Conservation (phyloP, 2,888 invertebrate genomes). For the Lycophotia porphyrea region DNA sequence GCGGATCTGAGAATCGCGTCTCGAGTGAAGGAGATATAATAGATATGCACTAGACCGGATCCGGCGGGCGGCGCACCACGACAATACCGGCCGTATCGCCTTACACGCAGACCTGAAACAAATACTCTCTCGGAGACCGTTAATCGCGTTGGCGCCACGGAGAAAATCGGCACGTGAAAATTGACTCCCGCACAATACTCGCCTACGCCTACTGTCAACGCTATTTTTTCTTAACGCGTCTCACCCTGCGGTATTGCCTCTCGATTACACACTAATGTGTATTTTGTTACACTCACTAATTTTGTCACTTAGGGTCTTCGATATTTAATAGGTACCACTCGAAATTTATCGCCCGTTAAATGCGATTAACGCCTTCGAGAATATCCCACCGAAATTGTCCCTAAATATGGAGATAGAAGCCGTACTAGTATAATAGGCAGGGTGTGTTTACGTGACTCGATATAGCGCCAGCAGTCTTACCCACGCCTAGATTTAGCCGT, state of each 20-base stretch:
- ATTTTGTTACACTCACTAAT: slow-evolving; percentile 49
- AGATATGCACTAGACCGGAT: slow-evolving; percentile 88
- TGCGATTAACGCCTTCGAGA: slow-evolving; percentile 10
- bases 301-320: slow-evolving; percentile 44
- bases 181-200: slow-evolving; percentile 73
- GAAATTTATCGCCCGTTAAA: slow-evolving; percentile 22
- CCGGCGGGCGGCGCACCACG: slow-evolving; percentile 81
- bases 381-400: background rate
- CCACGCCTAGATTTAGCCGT: slow-evolving; percentile 81
- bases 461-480: slow-evolving; percentile 74
- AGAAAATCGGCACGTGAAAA: slow-evolving; percentile 84
- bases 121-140: slow-evolving; percentile 84
- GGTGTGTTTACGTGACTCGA: slow-evolving; percentile 71
- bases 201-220: slow-evolving; percentile 52
- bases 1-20: slow-evolving; percentile 81
- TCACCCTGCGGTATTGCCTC: slow-evolving; percentile 47
- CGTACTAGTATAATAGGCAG: slow-evolving; percentile 45
- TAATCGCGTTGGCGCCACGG: slow-evolving; percentile 86
- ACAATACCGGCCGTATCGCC: slow-evolving; percentile 87
- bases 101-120: slow-evolving; percentile 86
- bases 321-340: slow-evolving; percentile 26
- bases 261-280: slow-evolving; percentile 56
- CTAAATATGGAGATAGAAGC: slow-evolving; percentile 28
- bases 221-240: slow-evolving; percentile 53
- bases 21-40: slow-evolving; percentile 85